Evolutionary conservation across 2,113 vertebrate species (phyloP).

Genomic region (Catharus fuscescens): DNA sequence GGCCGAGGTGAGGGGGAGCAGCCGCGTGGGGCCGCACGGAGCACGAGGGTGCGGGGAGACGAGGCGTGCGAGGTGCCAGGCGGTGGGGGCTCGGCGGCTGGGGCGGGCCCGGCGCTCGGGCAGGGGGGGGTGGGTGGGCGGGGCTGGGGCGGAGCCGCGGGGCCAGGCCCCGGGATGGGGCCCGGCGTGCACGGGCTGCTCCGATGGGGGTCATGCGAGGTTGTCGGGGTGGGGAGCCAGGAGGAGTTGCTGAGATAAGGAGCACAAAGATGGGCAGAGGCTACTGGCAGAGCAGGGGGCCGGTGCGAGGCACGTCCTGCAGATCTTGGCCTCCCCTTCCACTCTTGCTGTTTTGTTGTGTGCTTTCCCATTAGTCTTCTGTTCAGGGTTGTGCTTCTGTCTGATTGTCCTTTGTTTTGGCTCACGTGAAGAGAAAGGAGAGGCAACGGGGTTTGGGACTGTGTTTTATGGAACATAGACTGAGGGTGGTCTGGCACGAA

Average conservation of each 20-base stretch:
- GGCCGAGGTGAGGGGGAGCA: background rate
- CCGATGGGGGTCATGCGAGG: background rate
- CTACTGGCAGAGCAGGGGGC: background rate
- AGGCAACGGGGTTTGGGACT: background rate
- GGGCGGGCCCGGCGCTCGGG: background rate
- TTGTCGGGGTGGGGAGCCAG: background rate
- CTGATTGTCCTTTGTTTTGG: slow-evolving; percentile 56
- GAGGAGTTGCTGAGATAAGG: background rate
- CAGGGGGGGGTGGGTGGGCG: background rate
- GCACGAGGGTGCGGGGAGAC: background rate
- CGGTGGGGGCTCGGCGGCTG: background rate
- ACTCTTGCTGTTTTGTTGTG: background rate
- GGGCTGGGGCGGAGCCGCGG: background rate
- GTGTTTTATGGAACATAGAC: background rate
- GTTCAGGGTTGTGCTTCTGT: background rate
- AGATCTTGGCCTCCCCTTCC: background rate
- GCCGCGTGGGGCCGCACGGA: background rate
- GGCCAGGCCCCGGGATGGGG: background rate
- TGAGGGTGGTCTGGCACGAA: slow-evolving; percentile 25
- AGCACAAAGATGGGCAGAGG: slow-evolving; percentile 6
- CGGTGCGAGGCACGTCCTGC: background rate
- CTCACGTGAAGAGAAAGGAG: slow-evolving; percentile 26
- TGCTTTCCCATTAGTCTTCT: background rate
- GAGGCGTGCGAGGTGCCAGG: background rate
- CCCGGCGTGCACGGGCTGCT: background rate